Evolutionary conservation across 2,797 vertebrate species (phyloP).

Genomic region (Gallinago stenura): DNA sequence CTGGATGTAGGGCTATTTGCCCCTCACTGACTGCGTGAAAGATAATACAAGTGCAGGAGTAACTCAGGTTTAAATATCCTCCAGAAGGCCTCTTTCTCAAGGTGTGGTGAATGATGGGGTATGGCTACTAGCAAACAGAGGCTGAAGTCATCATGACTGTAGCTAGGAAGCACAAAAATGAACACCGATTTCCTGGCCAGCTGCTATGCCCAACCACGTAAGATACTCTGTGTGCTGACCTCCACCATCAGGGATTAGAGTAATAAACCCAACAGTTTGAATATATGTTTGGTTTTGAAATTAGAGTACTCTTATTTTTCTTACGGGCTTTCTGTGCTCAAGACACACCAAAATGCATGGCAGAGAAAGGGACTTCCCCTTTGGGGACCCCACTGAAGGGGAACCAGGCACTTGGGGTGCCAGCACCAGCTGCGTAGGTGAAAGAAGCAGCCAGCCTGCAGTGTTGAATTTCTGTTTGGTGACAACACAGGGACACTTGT

Average conservation of each 20-base stretch:
- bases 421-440: not conserved
- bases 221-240: not conserved
- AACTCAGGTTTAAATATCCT: not conserved
- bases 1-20: not conserved
- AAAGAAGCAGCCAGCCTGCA: not conserved
- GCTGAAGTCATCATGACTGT: not conserved
- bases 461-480: not conserved
- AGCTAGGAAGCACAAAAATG: not conserved
- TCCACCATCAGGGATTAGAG: not conserved
- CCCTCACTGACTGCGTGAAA: not conserved
- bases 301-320: not conserved
- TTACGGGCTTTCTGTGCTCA: not conserved
- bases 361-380: not conserved
- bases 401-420: rapidly evolving
- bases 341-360: not conserved
- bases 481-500: rapidly evolving
- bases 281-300: not conserved
- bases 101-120: rapidly evolving
- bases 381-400: not conserved
- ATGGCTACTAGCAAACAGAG: not conserved
- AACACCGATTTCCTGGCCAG: not conserved
- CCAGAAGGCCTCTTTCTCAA: not conserved
- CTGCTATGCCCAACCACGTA: not conserved
- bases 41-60: not conserved
- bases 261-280: not conserved